phyloP scores from a whole-genome alignment of 2,888 invertebrate genomes.

The Xestoiulus laeticollis region DNA sequence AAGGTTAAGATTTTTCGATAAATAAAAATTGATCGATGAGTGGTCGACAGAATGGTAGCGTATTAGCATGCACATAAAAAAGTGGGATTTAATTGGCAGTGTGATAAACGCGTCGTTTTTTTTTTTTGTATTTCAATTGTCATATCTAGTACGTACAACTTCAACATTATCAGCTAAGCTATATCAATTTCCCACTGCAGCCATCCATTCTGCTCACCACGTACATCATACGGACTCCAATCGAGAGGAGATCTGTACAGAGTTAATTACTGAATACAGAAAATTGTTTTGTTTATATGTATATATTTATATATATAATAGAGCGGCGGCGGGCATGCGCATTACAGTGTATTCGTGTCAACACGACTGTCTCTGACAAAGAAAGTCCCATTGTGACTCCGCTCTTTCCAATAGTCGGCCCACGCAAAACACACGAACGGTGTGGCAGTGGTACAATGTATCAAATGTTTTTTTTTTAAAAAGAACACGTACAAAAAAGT shows the following conservation, averaged over 20 bases:
- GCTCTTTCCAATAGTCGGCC: slow-evolving; percentile 20
- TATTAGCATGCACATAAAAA: slow-evolving; percentile 43
- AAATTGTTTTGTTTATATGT: background rate
- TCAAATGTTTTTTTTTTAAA: slow-evolving; percentile 46
- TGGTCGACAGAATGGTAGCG: slow-evolving; percentile 49
- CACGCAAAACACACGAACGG: background rate
- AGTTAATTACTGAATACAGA: slow-evolving; percentile 31
- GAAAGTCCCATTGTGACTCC: slow-evolving; percentile 29
- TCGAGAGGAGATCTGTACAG: background rate
- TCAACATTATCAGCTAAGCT: slow-evolving; percentile 29
- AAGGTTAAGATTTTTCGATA: background rate
- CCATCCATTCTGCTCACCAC: slow-evolving; percentile 48
- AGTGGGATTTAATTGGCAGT: slow-evolving; percentile 48
- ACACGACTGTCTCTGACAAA: background rate
- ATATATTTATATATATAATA: background rate
- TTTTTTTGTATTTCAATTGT: background rate
- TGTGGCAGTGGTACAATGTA: slow-evolving; percentile 44
- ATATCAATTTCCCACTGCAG: slow-evolving; percentile 24
- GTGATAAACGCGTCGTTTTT: slow-evolving; percentile 39
- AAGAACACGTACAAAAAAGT: slow-evolving; percentile 46
- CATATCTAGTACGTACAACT: slow-evolving; percentile 30
- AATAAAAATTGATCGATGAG: slow-evolving; percentile 43
- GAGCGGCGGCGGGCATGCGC: slow-evolving; percentile 11
- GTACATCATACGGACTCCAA: slow-evolving; percentile 3
- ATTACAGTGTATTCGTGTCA: slow-evolving; percentile 36